Conservation (phyloP, 2,113 vertebrate genomes). For the Nothobranchius furzeri region DNA sequence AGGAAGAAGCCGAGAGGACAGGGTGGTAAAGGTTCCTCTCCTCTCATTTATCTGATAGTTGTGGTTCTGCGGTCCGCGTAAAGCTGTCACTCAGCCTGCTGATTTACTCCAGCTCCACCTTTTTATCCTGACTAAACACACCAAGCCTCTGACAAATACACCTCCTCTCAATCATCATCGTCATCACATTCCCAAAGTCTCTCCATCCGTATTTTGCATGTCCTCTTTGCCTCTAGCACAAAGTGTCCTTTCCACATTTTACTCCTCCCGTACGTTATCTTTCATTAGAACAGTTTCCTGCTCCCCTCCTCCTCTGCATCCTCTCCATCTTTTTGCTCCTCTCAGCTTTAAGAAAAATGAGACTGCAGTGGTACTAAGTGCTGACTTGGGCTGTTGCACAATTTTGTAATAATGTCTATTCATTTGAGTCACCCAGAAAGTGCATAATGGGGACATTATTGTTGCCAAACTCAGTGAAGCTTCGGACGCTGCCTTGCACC, state of each 20-base stretch:
- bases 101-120: slow-evolving; percentile 65
- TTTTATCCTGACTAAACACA: slow-evolving; percentile 52
- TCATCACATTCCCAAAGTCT: slow-evolving; percentile 23
- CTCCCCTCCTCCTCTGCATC: slow-evolving; percentile 16
- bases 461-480: slow-evolving; percentile 48
- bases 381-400: slow-evolving; percentile 70
- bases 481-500: slow-evolving; percentile 42
- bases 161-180: slow-evolving; percentile 40
- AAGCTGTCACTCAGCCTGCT: slow-evolving; percentile 64
- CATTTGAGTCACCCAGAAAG: slow-evolving; percentile 64
- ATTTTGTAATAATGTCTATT: slow-evolving; percentile 70
- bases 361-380: slow-evolving; percentile 66
- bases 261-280: slow-evolving; percentile 41
- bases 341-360: slow-evolving; percentile 58
- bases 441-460: slow-evolving; percentile 64
- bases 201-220: slow-evolving; percentile 35
- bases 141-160: slow-evolving; percentile 56
- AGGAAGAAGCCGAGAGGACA: slow-evolving; percentile 36
- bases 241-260: slow-evolving; percentile 42
- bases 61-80: slow-evolving; percentile 59
- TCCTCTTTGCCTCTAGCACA: slow-evolving; percentile 56
- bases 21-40: slow-evolving; percentile 64
- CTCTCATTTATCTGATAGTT: slow-evolving; percentile 72
- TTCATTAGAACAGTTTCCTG: slow-evolving; percentile 3
- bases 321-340: slow-evolving; percentile 38